Percentiles rank a stretch among this genome's conserved stretches.
Conservation (phyloP, 2,797 vertebrate genomes). For the Etheostoma perlongum region DNA sequence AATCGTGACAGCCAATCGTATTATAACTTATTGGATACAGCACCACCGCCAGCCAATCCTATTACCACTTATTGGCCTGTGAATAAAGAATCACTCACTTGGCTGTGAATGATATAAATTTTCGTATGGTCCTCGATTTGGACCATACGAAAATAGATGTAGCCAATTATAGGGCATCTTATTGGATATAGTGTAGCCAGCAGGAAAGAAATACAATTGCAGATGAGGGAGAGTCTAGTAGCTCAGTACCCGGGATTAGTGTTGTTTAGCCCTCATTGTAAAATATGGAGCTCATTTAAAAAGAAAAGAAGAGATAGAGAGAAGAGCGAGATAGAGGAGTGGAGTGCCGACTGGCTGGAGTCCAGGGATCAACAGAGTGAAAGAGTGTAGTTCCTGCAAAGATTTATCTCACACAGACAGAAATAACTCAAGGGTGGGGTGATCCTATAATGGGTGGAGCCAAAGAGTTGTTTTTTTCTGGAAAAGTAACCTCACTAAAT, state of each 20-base stretch:
- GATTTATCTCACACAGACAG: neutral
- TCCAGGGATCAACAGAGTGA: neutral
- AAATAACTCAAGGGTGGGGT: neutral
- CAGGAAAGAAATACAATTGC: slow-evolving; percentile 21
- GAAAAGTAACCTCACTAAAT: neutral
- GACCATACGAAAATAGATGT: slow-evolving; percentile 28
- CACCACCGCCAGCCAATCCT: slow-evolving; percentile 46
- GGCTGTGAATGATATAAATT: slow-evolving; percentile 52
- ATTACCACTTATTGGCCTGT: slow-evolving; percentile 69
- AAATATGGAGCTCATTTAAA: neutral
- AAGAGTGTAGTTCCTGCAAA: slow-evolving; percentile 8
- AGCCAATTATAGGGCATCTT: slow-evolving; percentile 38
- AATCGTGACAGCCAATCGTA: slow-evolving; percentile 70
- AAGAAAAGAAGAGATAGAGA: too few species aligned
- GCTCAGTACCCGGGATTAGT: neutral
- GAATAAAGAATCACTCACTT: slow-evolving; percentile 63
- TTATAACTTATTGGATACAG: slow-evolving; percentile 70
- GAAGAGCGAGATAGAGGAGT: slow-evolving; percentile 1
- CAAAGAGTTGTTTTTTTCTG: neutral
- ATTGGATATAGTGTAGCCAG: slow-evolving; percentile 38
- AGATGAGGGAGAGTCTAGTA: slow-evolving; percentile 15
- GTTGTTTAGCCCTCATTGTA: neutral
- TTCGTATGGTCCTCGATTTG: slow-evolving; percentile 23
- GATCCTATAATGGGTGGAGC: neutral
- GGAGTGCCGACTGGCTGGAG: slow-evolving; percentile 14